Percentiles rank a stretch among this genome's conserved stretches.
Conservation (phyloP, 1,140 invertebrate species). For the Pantala flavescens region DNA sequence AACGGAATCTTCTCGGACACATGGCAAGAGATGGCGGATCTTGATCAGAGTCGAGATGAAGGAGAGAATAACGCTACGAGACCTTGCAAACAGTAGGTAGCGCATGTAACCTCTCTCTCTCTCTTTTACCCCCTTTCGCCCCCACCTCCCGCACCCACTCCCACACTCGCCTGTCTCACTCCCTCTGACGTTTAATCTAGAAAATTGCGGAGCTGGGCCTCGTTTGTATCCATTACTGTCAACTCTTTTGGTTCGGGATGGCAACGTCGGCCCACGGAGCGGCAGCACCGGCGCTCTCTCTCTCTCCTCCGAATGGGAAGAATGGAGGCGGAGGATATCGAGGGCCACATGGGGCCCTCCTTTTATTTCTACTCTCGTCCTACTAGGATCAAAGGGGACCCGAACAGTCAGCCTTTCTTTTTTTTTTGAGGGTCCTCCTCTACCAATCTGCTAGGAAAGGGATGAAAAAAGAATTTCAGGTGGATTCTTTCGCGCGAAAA, state of each 20-base stretch:
- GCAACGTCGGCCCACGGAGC: conserved; percentile 19
- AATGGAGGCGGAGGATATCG: neutral
- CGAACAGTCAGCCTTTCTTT: neutral
- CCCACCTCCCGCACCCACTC: conserved; percentile 26
- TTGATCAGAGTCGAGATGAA: too few species aligned
- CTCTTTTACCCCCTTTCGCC: neutral
- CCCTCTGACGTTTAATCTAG: conserved; percentile 41
- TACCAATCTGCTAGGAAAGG: too few species aligned
- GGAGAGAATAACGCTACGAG: too few species aligned
- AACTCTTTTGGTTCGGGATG: conserved; percentile 34
- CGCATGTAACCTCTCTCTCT: neutral
- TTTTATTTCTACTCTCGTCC: neutral
- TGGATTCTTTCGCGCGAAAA: too few species aligned
- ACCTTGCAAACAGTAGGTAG: too few species aligned
- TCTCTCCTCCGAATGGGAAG: neutral
- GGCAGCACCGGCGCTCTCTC: conserved; percentile 18
- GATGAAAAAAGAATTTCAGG: too few species aligned
- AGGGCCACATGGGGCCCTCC: neutral
- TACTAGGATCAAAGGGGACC: conserved; percentile 1
- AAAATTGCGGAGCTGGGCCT: conserved; percentile 39
- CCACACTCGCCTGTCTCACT: conserved; percentile 15
- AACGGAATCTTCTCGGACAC: too few species aligned
- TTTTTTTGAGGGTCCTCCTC: too few species aligned
- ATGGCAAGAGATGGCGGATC: too few species aligned
- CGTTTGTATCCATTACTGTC: conserved; percentile 43